Percentiles rank a stretch among this genome's conserved stretches.
Conservation (phyloP, 2,888 invertebrate genomes). For the Drosophila helvetica region DNA sequence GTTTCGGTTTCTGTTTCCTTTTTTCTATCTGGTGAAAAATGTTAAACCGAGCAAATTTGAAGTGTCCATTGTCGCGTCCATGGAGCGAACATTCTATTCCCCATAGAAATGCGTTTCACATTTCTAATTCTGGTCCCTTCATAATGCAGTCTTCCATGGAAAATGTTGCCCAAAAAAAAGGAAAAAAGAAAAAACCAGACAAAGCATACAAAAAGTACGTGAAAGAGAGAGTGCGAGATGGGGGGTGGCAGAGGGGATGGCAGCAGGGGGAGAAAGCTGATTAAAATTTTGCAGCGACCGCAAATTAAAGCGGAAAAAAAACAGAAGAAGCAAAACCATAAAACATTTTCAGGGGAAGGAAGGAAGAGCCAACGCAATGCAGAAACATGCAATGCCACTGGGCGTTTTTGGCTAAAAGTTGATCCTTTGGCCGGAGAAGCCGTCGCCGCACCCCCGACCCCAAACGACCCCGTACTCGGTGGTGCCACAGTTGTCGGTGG, state of each 20-base stretch:
- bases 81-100: constrained; percentile 7
- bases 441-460: constrained; percentile 1
- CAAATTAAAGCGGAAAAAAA: constrained; percentile 75
- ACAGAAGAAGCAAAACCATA: not conserved
- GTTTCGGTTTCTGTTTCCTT: not conserved
- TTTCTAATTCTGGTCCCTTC: constrained; percentile 27
- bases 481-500: not conserved
- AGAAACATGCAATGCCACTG: constrained; percentile 50
- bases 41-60: not conserved
- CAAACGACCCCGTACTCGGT: not conserved
- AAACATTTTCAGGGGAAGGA: constrained; percentile 47
- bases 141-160: constrained; percentile 29
- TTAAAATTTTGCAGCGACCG: constrained; percentile 72
- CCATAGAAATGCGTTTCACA: constrained; percentile 15
- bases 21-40: not conserved
- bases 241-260: too few relatives aligned
- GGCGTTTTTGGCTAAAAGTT: constrained; percentile 58
- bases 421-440: constrained; percentile 50
- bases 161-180: constrained; percentile 11
- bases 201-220: constrained; percentile 15
- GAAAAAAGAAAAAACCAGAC: constrained; percentile 1
- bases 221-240: not conserved
- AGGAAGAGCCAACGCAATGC: constrained; percentile 32
- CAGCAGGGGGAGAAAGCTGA: constrained; percentile 50
- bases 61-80: constrained; percentile 17